Base-by-base conservation (phyloP, 2,113 vertebrate genomes). In the Urocitellus parryii region DNA sequence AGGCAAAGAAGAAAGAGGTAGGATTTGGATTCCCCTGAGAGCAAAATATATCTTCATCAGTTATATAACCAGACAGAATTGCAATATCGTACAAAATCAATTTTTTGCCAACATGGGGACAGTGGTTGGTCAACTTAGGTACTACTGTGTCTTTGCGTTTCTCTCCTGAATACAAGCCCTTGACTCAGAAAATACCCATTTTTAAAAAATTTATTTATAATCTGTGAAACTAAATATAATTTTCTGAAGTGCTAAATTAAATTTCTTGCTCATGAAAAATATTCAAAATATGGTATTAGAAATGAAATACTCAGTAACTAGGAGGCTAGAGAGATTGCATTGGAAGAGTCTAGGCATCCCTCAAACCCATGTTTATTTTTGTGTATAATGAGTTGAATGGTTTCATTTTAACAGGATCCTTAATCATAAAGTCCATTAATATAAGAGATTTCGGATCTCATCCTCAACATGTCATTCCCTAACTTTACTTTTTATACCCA, bases 241-340 rank as follows among this genome's bases (percentile, higher is more conserved):
- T 90, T 45, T 86, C 56, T 88, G 11, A 94, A 90, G 13, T 25
- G 83, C 32, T 82, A 18, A 37, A 91, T 95, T 97, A 70, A 94
- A 79, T 76, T 70, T 96, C 39, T 94, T 97, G 51, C 51, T 89
- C 37, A 56, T 61, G n/a, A 76, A 82, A 94, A 83, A 82, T 78
- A 76, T 39, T 74, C 53, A 80, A 93, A 93, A 58, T 24, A 27
- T 80, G 34, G 32, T 29, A 65, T 85, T 39, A 81, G 6, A 74
- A 96, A 96, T 56, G 3, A 74, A 95, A 96, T 73, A 45, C 24
- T 73, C 77, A 86, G 14, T 92, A 85, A 83, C 25, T 10, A 61
- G 4, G 37, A 92, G 25, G 58, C 20, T 68, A 80, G 48, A 78
- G 32, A 90, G 16, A 32, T 29, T 79, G 24, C 11, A 65, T 22